Evolutionary conservation across 2,888 invertebrate genomes (phyloP), one percentile per base, ranked within the genome.

Genomic region (Diplazon laetatorius): DNA sequence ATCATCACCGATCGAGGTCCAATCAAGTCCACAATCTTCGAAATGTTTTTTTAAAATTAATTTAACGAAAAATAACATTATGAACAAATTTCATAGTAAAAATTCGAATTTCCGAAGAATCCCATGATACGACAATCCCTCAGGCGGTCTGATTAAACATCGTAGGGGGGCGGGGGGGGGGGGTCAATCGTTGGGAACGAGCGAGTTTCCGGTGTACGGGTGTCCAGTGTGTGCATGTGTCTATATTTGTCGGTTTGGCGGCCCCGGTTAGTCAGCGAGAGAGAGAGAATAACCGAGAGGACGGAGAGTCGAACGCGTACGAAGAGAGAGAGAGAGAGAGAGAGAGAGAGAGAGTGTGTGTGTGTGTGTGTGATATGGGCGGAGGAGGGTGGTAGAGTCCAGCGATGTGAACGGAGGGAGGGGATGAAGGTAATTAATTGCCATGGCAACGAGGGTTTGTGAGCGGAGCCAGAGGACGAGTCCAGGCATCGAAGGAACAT

Each of bases 391-490:
- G 42, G 59, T 37, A 59, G 35, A 75, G 74, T 78, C 60, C 80
- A 77, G 76, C 72, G 68, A 65, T 48, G 86, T 85, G 84, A 83
- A 84, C 80, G 84, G 79, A 80, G 83, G 87, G 88, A 87, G 89
- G 90, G 90, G 89, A 88, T 88, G 87, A 88, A 88, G 89, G 90
- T 90, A 91, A 91, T 91, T 91, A 91, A 91, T 91, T 90, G 90
- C 90, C 90, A 91, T 91, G 86, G 91, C 90, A 90, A 91, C 91
- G 87, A 85, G 86, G 87, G 83, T 85, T 10, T 37, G 37, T 16
- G 20, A 39, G 66, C 44, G 46, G 8, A 62, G 60, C 10, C 65
- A 65, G 65, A 52, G 50, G 37, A 18, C 59, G 59, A 68, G 74
- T 57, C 63, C 4, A 66, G 84, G 87, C 89, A 89, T 89, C 87